A percentile compares a stretch with the other conserved stretches of the same genome.
Evolutionary conservation across 2,888 invertebrate genomes (phyloP).

Genomic region (Buathra laborator): DNA sequence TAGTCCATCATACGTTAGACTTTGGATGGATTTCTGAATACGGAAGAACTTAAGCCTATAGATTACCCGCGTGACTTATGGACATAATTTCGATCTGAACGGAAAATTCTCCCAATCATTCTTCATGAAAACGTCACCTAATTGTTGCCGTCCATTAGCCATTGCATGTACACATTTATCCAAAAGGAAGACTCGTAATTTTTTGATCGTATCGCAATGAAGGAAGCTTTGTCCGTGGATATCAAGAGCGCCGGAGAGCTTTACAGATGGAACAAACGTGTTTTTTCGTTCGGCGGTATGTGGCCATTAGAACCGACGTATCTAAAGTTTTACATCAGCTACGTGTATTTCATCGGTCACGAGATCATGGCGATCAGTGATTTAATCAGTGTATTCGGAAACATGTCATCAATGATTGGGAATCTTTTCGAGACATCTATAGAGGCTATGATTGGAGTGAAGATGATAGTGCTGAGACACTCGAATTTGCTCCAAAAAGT

Average conservation of each 20-base stretch:
- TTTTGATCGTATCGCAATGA: not conserved
- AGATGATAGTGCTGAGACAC: slow-evolving; percentile 4
- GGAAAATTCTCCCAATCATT: slow-evolving; percentile 1
- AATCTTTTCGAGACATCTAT: not conserved
- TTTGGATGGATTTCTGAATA: not conserved
- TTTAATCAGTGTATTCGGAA: not conserved
- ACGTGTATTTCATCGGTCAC: not conserved
- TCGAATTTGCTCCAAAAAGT: not conserved
- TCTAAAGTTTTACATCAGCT: slow-evolving; percentile 29
- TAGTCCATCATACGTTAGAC: not conserved
- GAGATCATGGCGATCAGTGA: not conserved
- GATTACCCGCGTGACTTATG: not conserved
- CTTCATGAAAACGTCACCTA: slow-evolving; percentile 6
- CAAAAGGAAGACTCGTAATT: no score
- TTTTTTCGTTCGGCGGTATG: slow-evolving; percentile 35
- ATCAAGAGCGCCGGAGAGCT: not conserved
- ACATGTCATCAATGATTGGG: not conserved
- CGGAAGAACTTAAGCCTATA: not conserved
- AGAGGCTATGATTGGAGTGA: not conserved
- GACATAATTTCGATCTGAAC: not conserved
- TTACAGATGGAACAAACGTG: slow-evolving; percentile 21
- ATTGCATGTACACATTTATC: not conserved
- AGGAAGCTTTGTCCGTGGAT: not conserved
- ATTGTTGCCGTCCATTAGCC: not conserved
- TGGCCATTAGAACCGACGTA: slow-evolving; percentile 41